Evolutionary conservation across 2,888 invertebrate genomes (phyloP).

Genomic region (Cantharis lateralis): DNA sequence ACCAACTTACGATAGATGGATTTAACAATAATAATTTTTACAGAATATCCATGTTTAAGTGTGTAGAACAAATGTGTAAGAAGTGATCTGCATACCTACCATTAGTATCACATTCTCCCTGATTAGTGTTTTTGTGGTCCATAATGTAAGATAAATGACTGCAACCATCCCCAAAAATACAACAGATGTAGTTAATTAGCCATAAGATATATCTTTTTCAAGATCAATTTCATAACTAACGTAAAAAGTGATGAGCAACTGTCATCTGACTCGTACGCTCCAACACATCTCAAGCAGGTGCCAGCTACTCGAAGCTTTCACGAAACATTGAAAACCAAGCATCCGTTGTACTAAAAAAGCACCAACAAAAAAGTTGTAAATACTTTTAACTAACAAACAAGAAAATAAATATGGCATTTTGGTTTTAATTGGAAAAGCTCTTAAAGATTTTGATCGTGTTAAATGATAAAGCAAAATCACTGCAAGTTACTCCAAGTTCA

Average conservation of each 20-base stretch:
- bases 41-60: not conserved
- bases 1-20: not conserved
- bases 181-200: conserved; percentile 45
- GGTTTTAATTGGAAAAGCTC: not conserved
- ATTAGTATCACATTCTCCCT: conserved; percentile 6
- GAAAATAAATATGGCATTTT: not conserved
- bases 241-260: conserved; percentile 29
- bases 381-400: conserved; percentile 3
- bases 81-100: not conserved
- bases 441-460: not conserved
- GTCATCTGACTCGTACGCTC: conserved; percentile 28
- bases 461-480: conserved; percentile 26
- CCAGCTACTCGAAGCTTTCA: conserved; percentile 36
- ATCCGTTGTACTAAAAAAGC: conserved; percentile 43
- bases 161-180: conserved; percentile 24
- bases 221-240: conserved; percentile 38
- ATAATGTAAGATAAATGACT: conserved; percentile 25
- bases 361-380: conserved; percentile 32
- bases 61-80: conserved; percentile 3
- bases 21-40: not conserved
- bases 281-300: conserved; percentile 40
- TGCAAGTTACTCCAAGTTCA: conserved; percentile 40
- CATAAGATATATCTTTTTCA: conserved; percentile 45
- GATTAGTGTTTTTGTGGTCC: conserved; percentile 6
- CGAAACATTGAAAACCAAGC: conserved; percentile 47